Conservation (phyloP, 2,888 invertebrate genomes). For the Trissonchulus latispiculum region DNA sequence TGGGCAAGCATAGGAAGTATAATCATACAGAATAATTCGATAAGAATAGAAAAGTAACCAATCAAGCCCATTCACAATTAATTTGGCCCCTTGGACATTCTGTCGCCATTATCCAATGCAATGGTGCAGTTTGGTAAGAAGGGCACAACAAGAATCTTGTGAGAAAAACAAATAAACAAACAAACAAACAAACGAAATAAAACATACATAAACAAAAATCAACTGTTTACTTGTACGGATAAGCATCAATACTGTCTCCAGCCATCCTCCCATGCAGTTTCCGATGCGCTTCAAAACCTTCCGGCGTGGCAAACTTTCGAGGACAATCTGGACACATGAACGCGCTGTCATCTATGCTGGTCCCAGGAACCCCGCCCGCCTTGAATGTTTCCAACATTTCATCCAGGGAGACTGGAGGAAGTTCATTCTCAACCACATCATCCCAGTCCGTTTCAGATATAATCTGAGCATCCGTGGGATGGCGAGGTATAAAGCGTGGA, state of each 20-base stretch:
- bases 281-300: neutral
- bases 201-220: too few relatives aligned
- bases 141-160: too few relatives aligned
- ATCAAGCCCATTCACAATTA: too few relatives aligned
- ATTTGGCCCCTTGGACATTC: too few relatives aligned
- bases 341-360: neutral
- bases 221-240: neutral
- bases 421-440: neutral
- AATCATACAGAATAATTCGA: too few relatives aligned
- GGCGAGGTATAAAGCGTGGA: neutral
- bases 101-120: too few relatives aligned
- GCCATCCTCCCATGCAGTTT: neutral
- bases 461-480: neutral
- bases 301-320: neutral
- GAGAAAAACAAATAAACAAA: too few relatives aligned
- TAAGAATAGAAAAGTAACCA: too few relatives aligned
- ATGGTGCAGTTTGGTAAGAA: too few relatives aligned
- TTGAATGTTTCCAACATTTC: neutral
- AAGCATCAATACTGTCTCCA: neutral
- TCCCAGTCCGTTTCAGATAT: neutral
- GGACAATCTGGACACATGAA: slow-evolving; percentile 14
- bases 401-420: neutral
- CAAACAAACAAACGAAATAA: too few relatives aligned
- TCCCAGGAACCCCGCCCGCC: too few relatives aligned
- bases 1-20: too few relatives aligned